Evolutionary conservation across 1,140 invertebrate genomes (phyloP).

Genomic region (Tachypleus tridentatus): DNA sequence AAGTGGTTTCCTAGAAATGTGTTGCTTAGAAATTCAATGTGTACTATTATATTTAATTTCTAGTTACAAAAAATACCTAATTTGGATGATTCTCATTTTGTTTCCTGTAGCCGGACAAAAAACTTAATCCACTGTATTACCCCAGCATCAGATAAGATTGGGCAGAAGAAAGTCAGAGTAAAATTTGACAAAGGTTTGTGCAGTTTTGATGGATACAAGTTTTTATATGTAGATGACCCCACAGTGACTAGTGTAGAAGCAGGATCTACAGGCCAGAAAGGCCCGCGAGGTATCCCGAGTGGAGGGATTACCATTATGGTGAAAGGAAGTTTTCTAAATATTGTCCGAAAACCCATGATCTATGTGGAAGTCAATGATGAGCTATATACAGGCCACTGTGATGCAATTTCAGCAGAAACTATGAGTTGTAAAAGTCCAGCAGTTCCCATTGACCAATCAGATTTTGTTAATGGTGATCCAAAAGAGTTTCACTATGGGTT

Average conservation of each 20-base stretch:
- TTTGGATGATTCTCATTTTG: no score
- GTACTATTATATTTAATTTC: no score
- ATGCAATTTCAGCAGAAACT: slow-evolving; percentile 51
- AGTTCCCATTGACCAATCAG: slow-evolving; percentile 45
- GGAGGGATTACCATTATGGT: slow-evolving; percentile 84
- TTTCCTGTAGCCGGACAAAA: slow-evolving; percentile 44
- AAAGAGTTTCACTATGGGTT: slow-evolving; percentile 80
- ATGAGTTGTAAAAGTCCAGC: slow-evolving; percentile 79
- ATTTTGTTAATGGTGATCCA: slow-evolving; percentile 32
- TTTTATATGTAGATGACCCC: slow-evolving; percentile 85
- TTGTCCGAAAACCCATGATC: slow-evolving; percentile 79
- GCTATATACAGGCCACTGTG: slow-evolving; percentile 1
- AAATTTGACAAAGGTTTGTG: slow-evolving; percentile 75
- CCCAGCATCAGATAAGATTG: slow-evolving; percentile 50
- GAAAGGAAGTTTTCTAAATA: slow-evolving; percentile 71
- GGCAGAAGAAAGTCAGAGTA: slow-evolving; percentile 58
- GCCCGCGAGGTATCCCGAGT: slow-evolving; percentile 32
- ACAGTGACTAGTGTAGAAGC: slow-evolving; percentile 44
- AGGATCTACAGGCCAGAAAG: slow-evolving; percentile 15
- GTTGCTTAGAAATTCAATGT: no score
- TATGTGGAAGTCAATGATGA: slow-evolving; percentile 64
- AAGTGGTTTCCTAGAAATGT: no score
- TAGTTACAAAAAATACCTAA: no score
- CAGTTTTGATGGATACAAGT: slow-evolving; percentile 54
- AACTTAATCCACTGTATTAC: slow-evolving; percentile 74